phyloP scores from a whole-genome alignment of 2,113 vertebrate species.

The Triplophysa siluroides region DNA sequence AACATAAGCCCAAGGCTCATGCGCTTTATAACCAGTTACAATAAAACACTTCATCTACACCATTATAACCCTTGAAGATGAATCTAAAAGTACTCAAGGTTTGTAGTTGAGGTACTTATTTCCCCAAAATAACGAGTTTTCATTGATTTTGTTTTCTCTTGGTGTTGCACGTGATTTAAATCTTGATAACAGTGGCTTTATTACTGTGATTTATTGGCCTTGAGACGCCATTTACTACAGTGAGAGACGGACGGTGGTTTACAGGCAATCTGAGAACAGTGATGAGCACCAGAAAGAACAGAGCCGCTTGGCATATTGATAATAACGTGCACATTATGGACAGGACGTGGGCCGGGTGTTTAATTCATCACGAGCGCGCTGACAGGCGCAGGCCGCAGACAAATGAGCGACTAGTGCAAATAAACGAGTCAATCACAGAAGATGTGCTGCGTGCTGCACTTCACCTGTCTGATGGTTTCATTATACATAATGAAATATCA shows the following conservation, averaged over 20 bases:
- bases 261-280: conserved; percentile 12
- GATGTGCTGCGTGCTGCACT: conserved; percentile 65
- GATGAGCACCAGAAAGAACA: conserved; percentile 12
- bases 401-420: conserved; percentile 76
- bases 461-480: conserved; percentile 64
- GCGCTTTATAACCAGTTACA: not conserved
- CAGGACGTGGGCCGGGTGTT: conserved; percentile 69
- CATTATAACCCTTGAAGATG: not conserved
- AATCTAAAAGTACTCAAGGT: not conserved
- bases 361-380: conserved; percentile 76
- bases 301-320: conserved; percentile 17
- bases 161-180: conserved; percentile 17
- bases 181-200: conserved; percentile 22
- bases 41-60: not conserved
- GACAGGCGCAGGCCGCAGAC: conserved; percentile 70
- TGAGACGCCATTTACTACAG: conserved; percentile 1
- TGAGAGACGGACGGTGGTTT: conserved; percentile 14
- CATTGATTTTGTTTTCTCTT: conserved; percentile 30
- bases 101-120: conserved; percentile 3
- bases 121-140: conserved; percentile 27
- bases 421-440: conserved; percentile 79
- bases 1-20: too few species aligned
- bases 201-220: conserved; percentile 27
- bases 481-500: conserved; percentile 60
- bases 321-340: conserved; percentile 53